Evolutionary conservation across 92 coral and sea anemone genomes (phyloP).

Genomic region (Actinostola sp.): DNA sequence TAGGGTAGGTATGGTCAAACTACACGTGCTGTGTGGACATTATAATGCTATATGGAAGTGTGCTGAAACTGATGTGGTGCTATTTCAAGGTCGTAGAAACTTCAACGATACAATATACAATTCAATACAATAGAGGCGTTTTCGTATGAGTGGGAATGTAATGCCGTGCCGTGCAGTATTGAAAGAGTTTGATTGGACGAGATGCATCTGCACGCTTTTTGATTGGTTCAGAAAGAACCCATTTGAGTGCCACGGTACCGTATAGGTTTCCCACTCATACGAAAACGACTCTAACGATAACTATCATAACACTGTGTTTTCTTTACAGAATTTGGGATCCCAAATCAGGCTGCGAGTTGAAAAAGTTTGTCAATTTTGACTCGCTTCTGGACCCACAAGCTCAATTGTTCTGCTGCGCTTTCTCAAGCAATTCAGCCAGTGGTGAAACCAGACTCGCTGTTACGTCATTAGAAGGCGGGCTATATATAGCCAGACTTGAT

Average conservation of each 20-base stretch:
- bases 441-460: slow-evolving; percentile 44
- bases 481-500: slow-evolving; percentile 49
- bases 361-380: slow-evolving; percentile 58
- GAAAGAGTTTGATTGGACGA: too few species aligned
- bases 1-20: slow-evolving; percentile 22
- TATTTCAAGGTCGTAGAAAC: too few species aligned
- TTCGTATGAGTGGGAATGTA: too few species aligned
- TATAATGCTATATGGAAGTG: slow-evolving; percentile 72
- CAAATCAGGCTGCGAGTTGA: slow-evolving; percentile 55
- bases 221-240: too few species aligned
- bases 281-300: not conserved
- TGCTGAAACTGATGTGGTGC: slow-evolving; percentile 7
- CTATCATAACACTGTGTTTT: not conserved
- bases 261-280: not conserved
- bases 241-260: too few species aligned
- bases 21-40: slow-evolving; percentile 51
- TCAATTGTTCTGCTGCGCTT: slow-evolving; percentile 67
- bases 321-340: slow-evolving; percentile 70
- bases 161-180: too few species aligned
- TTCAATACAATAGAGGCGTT: too few species aligned
- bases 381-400: slow-evolving; percentile 57
- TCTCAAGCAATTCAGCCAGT: slow-evolving; percentile 35
- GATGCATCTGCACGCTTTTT: too few species aligned
- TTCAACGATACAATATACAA: too few species aligned
- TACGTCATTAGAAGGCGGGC: slow-evolving; percentile 61